Evolutionary conservation across 2,113 vertebrate genomes (phyloP).

Genomic region (Platichthys flesus): DNA sequence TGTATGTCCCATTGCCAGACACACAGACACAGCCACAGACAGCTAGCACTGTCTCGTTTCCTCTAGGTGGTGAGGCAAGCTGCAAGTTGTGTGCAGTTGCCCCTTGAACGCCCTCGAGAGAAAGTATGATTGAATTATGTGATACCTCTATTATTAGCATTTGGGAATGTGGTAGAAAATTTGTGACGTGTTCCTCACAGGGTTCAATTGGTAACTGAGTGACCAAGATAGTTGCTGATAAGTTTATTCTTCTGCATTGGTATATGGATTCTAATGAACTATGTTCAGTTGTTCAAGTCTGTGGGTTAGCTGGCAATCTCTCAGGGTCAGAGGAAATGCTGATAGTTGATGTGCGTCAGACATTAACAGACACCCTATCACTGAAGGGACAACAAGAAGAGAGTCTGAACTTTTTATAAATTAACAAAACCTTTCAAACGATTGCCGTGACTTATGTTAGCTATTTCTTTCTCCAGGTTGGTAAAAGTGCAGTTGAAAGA

Average conservation of each 20-base stretch:
- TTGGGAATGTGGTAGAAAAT: background rate
- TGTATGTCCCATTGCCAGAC: too few relatives aligned
- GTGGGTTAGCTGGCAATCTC: background rate
- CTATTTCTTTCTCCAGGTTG: too few relatives aligned
- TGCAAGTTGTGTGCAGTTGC: too few relatives aligned
- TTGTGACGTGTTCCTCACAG: background rate
- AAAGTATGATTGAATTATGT: too few relatives aligned
- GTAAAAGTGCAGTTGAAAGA: background rate
- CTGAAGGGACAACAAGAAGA: background rate
- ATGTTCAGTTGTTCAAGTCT: conserved; percentile 5
- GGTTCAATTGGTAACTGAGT: background rate
- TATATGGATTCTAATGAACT: background rate
- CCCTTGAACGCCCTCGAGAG: too few relatives aligned
- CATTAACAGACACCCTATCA: background rate
- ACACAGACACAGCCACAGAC: too few relatives aligned
- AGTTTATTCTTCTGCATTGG: background rate
- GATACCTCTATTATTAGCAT: background rate
- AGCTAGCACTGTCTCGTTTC: background rate
- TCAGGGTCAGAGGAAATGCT: conserved; percentile 23
- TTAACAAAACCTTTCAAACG: background rate
- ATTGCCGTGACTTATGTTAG: too few relatives aligned
- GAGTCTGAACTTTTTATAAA: background rate
- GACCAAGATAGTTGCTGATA: background rate
- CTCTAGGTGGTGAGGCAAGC: too few relatives aligned
- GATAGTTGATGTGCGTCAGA: conserved; percentile 17